These are phyloP conservation scores for Euphysa ruthae DNA, from an alignment of 30 jellyfish, hydroid and myxozoan genomes.

Conservation along the genomic window DNA sequence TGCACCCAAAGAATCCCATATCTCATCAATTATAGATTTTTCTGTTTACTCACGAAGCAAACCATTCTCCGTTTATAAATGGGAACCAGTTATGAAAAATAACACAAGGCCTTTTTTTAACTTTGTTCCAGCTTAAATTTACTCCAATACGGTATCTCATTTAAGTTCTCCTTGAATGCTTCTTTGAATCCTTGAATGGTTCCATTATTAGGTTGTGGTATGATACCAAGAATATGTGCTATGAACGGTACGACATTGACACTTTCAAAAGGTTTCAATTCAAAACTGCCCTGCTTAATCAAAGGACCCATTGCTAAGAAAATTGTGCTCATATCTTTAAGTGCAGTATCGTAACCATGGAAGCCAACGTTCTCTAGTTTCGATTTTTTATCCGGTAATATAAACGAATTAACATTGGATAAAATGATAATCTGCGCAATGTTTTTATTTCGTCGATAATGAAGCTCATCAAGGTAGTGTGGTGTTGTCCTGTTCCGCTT, in stretches of 20 bases:
- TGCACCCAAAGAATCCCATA: too few relatives aligned
- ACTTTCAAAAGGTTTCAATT: slow-evolving; percentile 8
- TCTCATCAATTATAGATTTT: too few relatives aligned
- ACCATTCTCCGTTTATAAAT: too few relatives aligned
- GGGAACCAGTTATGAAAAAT: too few relatives aligned
- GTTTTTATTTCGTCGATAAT: background rate
- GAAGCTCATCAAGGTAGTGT: background rate
- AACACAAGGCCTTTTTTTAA: too few relatives aligned
- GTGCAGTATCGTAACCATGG: slow-evolving; percentile 9
- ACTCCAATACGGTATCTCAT: too few relatives aligned
- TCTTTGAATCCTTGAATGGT: background rate
- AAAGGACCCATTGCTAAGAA: slow-evolving; percentile 11
- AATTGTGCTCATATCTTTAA: slow-evolving; percentile 8
- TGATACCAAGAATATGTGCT: slow-evolving; percentile 4
- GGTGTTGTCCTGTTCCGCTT: too few relatives aligned
- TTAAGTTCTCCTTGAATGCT: too few relatives aligned
- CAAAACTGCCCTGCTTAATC: background rate
- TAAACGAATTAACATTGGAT: background rate
- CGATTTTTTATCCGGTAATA: background rate
- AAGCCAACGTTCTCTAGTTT: background rate
- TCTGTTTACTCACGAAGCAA: too few relatives aligned
- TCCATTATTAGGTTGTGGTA: slow-evolving; percentile 14
- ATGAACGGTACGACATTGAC: slow-evolving; percentile 16
- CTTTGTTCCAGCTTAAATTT: too few relatives aligned
- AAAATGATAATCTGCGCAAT: slow-evolving; percentile 6